A percentile compares a stretch with the other conserved stretches of the same genome.
These are phyloP conservation scores for Dendrolimus kikuchii DNA, from an alignment of 1,140 invertebrate species.

Conservation along the genomic window DNA sequence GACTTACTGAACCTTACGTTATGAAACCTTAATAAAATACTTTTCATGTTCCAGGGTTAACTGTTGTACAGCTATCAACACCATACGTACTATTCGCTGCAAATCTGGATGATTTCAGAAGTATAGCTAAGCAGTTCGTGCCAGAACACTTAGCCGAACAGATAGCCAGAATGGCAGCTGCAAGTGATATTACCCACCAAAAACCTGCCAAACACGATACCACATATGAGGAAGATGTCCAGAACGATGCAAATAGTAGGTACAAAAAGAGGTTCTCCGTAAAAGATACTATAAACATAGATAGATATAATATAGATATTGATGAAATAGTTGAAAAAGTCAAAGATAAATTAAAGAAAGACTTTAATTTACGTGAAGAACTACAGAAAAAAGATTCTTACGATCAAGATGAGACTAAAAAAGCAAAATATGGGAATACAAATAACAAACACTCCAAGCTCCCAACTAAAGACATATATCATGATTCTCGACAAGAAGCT, in stretches of 20 bases:
- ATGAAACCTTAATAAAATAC: no score
- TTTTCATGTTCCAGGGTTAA: no score
- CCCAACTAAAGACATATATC: no score
- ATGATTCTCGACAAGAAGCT: not conserved
- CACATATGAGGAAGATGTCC: slow-evolving; percentile 5
- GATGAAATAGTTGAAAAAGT: slow-evolving; percentile 32
- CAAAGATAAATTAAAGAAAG: slow-evolving; percentile 21
- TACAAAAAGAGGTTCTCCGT: slow-evolving; percentile 4
- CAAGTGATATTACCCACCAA: slow-evolving; percentile 1
- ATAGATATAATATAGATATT: slow-evolving; percentile 23
- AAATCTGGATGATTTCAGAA: slow-evolving; percentile 39
- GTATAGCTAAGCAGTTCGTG: slow-evolving; percentile 34
- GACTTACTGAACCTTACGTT: no score
- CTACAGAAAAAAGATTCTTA: not conserved
- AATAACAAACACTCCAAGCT: not conserved
- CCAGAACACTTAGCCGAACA: slow-evolving; percentile 25
- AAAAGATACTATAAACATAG: slow-evolving; percentile 13
- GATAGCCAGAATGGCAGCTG: slow-evolving; percentile 20
- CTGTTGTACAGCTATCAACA: no score
- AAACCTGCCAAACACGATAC: not conserved
- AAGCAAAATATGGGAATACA: not conserved
- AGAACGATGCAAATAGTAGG: slow-evolving; percentile 9
- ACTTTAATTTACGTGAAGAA: slow-evolving; percentile 15
- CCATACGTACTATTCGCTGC: slow-evolving; percentile 36
- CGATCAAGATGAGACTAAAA: not conserved